Base-by-base conservation (phyloP, 2,797 vertebrate genomes). In the Sarcoramphus papa region DNA sequence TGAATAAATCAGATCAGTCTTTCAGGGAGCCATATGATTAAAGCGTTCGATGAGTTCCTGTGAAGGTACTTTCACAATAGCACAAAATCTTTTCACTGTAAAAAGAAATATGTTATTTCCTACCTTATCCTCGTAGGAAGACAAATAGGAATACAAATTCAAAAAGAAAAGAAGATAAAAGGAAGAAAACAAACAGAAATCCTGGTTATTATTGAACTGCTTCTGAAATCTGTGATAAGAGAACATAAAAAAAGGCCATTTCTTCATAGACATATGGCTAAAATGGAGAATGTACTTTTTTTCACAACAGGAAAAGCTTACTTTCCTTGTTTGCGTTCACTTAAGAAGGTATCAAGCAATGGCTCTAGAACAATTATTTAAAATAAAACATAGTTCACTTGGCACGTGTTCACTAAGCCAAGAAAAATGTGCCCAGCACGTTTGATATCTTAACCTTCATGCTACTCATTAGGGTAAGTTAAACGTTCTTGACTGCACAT, bases 391-490 rank as follows among this genome's bases (percentile, higher is more conserved):
- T 48, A 41, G 28, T 54, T 93, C 59, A 41, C 27, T 74, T 68
- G 24, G n/a, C 33, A 80, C 16, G 50, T 35, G 56, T 68, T 91
- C 74, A 62, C 17, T 17, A 85, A 89, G 41, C n/a, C 64, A 91
- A 79, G 60, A 80, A 91, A 92, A 91, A 77, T 33, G 21, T 30
- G 16, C 37, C 57, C 16, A 40, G 45, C 14, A 65, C 33, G 68
- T 92, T 68, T 57, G 48, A 74, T 83, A 75, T 76, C 68, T 85
- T 72, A 91, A 93, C 86, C 64, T 94, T 91, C 64, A 75, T 79
- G 35, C n/a, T 88, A 68, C 64, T 78, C 78, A 91, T 94, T 92
- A 91, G 88, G 67, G 67, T 88, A 85, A 89, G 68, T 80, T 82
- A 92, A 95, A 73, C 0, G 1, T 57, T 93, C 50, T 89, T 88